phyloP scores from a whole-genome alignment of 2,888 invertebrate genomes.

The Trissolcus japonicus region DNA sequence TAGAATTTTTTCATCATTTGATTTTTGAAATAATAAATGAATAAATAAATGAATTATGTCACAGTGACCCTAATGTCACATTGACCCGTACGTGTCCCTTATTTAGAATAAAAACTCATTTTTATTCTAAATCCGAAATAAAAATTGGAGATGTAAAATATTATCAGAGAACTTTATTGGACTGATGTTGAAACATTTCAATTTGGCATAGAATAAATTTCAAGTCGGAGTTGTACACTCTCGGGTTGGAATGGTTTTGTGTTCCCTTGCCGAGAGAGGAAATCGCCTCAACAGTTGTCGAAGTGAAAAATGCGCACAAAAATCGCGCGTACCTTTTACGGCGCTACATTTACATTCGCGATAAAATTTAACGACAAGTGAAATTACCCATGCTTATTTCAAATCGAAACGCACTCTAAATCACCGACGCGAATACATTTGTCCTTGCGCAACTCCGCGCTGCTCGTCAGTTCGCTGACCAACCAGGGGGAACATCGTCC shows the following conservation, averaged over 20 bases:
- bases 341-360: neutral
- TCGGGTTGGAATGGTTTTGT: neutral
- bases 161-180: no score
- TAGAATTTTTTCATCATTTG: no score
- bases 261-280: neutral
- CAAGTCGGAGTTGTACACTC: neutral
- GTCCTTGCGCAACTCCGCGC: conserved; percentile 9
- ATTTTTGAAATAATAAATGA: no score
- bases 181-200: no score
- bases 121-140: no score
- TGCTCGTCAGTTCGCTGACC: conserved; percentile 2
- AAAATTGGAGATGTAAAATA: no score
- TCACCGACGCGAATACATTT: conserved; percentile 11
- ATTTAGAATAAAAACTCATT: no score
- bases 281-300: neutral
- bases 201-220: conserved; percentile 1
- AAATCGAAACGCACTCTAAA: conserved; percentile 19
- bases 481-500: no score
- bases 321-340: conserved; percentile 4
- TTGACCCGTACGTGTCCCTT: no score
- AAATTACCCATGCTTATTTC: conserved; percentile 15
- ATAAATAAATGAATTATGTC: no score
- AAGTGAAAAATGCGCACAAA: conserved; percentile 1
- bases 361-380: conserved; percentile 13
- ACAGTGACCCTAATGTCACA: no score